These are phyloP conservation scores for Campoplex nolae DNA, from an alignment of 2,888 invertebrate species.

Conservation along the genomic window DNA sequence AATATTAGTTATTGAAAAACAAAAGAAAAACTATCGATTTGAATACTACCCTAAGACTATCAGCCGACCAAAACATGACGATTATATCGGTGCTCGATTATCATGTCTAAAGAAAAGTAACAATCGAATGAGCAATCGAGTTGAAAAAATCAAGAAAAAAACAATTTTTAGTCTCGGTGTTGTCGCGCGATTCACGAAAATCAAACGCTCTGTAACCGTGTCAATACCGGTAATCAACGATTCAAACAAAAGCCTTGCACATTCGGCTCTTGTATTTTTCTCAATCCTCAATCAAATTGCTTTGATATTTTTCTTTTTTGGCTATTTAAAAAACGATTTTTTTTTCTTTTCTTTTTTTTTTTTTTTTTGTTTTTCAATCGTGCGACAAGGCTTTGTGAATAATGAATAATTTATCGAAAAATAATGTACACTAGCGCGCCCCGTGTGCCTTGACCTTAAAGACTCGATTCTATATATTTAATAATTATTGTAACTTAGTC, in stretches of 20 bases:
- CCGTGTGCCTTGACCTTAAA: constrained; percentile 58
- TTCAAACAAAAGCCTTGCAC: background rate
- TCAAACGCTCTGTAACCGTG: background rate
- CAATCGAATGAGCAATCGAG: constrained; percentile 18
- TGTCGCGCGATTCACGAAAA: background rate
- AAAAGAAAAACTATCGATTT: constrained; percentile 3
- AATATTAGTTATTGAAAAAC: constrained; percentile 30
- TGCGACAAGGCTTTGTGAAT: constrained; percentile 38
- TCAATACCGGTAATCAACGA: background rate
- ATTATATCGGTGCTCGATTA: constrained; percentile 31
- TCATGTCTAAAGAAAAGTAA: constrained; percentile 16
- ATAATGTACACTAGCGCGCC: constrained; percentile 35
- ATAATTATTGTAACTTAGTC: constrained; percentile 82
- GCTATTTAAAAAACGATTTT: background rate
- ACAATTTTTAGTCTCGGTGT: background rate
- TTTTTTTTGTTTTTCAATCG: background rate
- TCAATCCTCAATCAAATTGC: constrained; percentile 67
- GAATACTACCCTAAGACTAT: constrained; percentile 45
- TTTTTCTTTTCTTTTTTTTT: background rate
- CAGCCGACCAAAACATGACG: constrained; percentile 34
- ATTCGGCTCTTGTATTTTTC: background rate
- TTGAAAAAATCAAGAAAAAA: background rate
- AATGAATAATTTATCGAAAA: constrained; percentile 51
- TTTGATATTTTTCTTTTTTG: background rate
- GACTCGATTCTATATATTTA: constrained; percentile 63